Conservation (phyloP, 2,113 vertebrate species). For the Psephotus haematonotus region DNA sequence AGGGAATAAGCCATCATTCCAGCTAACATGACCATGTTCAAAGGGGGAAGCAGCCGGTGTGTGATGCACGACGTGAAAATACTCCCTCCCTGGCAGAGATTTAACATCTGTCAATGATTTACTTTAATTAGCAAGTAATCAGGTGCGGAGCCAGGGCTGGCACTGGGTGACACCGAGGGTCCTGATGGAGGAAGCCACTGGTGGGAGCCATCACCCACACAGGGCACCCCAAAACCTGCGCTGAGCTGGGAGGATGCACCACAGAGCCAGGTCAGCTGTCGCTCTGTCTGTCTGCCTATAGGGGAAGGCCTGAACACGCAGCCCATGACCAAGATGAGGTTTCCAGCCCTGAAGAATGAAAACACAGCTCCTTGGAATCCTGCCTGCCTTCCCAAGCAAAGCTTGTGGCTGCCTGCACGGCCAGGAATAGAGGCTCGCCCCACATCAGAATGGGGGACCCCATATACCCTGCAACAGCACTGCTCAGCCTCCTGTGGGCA, state of each 20-base stretch:
- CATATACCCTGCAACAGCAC: background rate
- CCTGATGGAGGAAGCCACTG: background rate
- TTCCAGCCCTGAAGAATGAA: conserved; percentile 35
- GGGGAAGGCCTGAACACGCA: background rate
- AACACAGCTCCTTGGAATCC: conserved; percentile 9
- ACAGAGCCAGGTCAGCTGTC: background rate
- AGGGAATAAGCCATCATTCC: background rate
- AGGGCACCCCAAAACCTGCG: background rate
- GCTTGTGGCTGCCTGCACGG: background rate
- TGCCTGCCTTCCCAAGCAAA: background rate
- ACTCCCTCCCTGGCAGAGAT: background rate
- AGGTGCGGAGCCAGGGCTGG: background rate
- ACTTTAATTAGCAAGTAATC: background rate
- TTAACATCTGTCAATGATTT: rapidly evolving
- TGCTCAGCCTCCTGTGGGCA: conserved; percentile 3
- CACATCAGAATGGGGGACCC: background rate
- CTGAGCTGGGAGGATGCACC: background rate
- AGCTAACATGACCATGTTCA: background rate
- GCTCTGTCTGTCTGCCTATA: rapidly evolving
- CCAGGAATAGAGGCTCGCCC: background rate
- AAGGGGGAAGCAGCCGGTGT: background rate
- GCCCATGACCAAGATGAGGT: background rate
- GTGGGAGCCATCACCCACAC: background rate
- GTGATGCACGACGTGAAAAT: rapidly evolving
- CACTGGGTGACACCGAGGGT: background rate